These are phyloP conservation scores for Buceros bicornis DNA, from an alignment of 2,797 vertebrate species.

Conservation along the genomic window DNA sequence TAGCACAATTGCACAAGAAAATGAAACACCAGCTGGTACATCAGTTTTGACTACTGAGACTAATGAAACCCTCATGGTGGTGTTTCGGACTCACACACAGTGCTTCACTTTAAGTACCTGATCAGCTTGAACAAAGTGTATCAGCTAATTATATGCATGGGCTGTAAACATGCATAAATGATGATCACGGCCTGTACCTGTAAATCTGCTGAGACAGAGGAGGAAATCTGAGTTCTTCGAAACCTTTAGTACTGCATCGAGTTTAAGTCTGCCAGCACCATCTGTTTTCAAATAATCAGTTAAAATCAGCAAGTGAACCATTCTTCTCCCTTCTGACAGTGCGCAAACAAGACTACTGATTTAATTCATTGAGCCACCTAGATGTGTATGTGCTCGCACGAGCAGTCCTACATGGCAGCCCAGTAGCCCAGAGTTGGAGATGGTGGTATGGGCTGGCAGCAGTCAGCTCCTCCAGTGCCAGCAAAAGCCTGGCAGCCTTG, in stretches of 20 bases:
- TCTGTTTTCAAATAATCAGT: slow-evolving; percentile 18
- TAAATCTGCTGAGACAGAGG: not conserved
- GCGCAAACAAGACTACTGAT: not conserved
- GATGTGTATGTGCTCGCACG: fast-evolving
- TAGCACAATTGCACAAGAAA: not conserved
- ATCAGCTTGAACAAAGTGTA: slow-evolving; percentile 7
- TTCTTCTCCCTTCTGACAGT: not conserved
- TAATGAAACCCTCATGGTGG: not conserved
- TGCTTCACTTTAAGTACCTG: not conserved
- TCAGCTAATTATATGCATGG: not conserved
- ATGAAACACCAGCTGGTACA: not conserved
- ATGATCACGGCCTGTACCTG: not conserved
- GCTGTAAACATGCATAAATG: not conserved
- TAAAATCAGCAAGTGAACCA: not conserved
- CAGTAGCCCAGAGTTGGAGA: not conserved
- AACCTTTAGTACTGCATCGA: not conserved
- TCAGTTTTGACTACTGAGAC: not conserved
- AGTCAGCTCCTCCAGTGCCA: not conserved
- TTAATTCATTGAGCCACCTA: not conserved
- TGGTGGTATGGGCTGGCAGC: not conserved
- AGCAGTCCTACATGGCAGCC: not conserved
- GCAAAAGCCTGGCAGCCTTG: not conserved
- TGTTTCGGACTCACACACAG: not conserved
- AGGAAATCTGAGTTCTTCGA: not conserved
- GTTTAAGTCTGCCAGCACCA: not conserved